These are phyloP conservation scores for Dasysyrphus albostriatus DNA, from an alignment of 2,888 invertebrate species.

Conservation along the genomic window DNA sequence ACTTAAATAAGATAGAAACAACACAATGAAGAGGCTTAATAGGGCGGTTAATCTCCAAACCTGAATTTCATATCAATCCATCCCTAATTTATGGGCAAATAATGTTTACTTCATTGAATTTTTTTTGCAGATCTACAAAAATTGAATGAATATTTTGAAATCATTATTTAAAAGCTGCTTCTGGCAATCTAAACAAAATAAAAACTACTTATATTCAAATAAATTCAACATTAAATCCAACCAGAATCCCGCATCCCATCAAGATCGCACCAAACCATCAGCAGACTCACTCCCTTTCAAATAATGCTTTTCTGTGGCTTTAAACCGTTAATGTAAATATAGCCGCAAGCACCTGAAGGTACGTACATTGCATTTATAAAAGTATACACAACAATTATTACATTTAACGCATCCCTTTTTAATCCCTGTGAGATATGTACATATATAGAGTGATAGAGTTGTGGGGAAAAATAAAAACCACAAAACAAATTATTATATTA, in stretches of 20 bases:
- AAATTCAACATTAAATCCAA: constrained; percentile 11
- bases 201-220: neutral
- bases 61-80: too few relatives aligned
- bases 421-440: constrained; percentile 61
- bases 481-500: constrained; percentile 71
- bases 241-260: neutral
- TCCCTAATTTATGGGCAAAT: too few relatives aligned
- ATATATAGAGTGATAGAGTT: constrained; percentile 6
- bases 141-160: neutral
- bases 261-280: neutral
- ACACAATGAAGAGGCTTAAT: too few relatives aligned
- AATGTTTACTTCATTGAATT: too few relatives aligned
- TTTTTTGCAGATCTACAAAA: neutral
- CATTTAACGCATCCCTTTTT: constrained; percentile 39
- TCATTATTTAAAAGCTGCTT: neutral
- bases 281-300: neutral
- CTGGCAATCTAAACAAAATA: neutral
- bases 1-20: too few relatives aligned
- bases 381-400: constrained; percentile 10
- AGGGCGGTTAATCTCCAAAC: too few relatives aligned
- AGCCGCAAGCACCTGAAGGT: constrained; percentile 43
- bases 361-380: neutral
- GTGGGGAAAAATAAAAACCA: constrained; percentile 53
- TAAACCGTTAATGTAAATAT: constrained; percentile 19
- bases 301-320: neutral